Evolutionary conservation across 2,888 invertebrate genomes (phyloP).

Genomic region (Ectemnius cavifrons): DNA sequence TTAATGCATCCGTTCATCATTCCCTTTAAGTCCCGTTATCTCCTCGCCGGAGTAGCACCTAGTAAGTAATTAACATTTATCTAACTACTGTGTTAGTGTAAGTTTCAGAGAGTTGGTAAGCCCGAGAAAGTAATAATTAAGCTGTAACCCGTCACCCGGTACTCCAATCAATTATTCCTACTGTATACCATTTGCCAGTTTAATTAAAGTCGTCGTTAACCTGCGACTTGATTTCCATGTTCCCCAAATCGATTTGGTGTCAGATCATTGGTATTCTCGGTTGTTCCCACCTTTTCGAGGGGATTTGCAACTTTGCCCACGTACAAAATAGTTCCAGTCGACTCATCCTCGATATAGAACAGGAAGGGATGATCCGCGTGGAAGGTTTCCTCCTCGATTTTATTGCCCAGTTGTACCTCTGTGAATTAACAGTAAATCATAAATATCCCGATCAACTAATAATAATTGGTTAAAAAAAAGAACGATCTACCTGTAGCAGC

Average conservation of each 20-base stretch:
- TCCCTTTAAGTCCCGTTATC: too few relatives aligned
- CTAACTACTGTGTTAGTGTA: too few relatives aligned
- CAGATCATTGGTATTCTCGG: slow-evolving; percentile 40
- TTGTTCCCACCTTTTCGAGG: slow-evolving; percentile 71
- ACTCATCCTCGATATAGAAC: slow-evolving; percentile 89
- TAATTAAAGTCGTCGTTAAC: slow-evolving; percentile 17
- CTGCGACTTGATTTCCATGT: slow-evolving; percentile 13
- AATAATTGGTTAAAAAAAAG: not conserved
- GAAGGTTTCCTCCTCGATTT: slow-evolving; percentile 84
- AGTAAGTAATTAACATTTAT: too few relatives aligned
- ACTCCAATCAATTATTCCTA: too few relatives aligned
- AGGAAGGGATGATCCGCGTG: slow-evolving; percentile 87
- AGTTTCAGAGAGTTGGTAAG: too few relatives aligned
- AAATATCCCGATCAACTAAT: not conserved
- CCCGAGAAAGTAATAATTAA: too few relatives aligned
- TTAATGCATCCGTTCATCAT: not conserved
- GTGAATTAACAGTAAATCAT: not conserved
- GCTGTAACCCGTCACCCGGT: too few relatives aligned
- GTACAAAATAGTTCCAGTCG: slow-evolving; percentile 86
- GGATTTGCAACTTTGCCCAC: slow-evolving; percentile 87
- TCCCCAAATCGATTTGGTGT: slow-evolving; percentile 16
- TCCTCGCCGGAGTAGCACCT: too few relatives aligned
- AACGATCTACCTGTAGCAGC: slow-evolving; percentile 83
- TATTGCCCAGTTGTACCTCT: slow-evolving; percentile 81
- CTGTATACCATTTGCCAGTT: too few relatives aligned